Base-by-base conservation (phyloP, 2,113 vertebrate species). In the Pseudonaja textilis region DNA sequence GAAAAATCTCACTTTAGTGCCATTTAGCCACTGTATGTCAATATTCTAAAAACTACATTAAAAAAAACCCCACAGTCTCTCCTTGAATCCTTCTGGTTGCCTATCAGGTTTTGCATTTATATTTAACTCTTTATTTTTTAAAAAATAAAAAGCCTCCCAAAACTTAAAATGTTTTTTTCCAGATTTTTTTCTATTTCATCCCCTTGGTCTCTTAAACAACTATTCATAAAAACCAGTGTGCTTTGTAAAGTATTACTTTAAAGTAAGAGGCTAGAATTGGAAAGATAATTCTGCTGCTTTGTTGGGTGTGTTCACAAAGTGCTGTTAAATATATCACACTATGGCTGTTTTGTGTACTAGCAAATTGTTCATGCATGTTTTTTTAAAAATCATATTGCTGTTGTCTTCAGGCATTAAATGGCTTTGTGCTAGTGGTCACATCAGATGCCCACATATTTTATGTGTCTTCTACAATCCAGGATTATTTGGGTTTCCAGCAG, bases 401-500 rank as follows among this genome's bases (percentile, higher is more conserved):
- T 93, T 96, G 96, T 93, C 91, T 93, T 1, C 94, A 98, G 98
- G 98, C 98, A 61, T 96, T 99, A 91, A 98, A 98, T 97, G 98
- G 98, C 85, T 99, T 99, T 94, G 98, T 98, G 2, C 93, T 99
- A 93, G 98, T 98, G 92, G 97, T 98, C 93, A 98, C 98, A 0
- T 96, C 97, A 7, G 98, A 98, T 92, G 98, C 98, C 50, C 95
- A 98, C 89, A 97, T 99, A 90, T 98, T 99, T 95, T 99, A 98
- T 0, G 97, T 96, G 25, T 98, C 98, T 55, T 97, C 98, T 11
- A 98, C 98, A 61, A 98, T 99, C 91, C 98, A 98, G 94, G 98
- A 99, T 94, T 98, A 99, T 94, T 96, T 99, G 88, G 98, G 98
- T 2, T 98, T 98, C 97, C 98, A 98, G 94, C 98, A 98, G 95